These are phyloP conservation scores for Mobula hypostoma DNA, from an alignment of 2,113 vertebrate genomes.

Conservation along the genomic window DNA sequence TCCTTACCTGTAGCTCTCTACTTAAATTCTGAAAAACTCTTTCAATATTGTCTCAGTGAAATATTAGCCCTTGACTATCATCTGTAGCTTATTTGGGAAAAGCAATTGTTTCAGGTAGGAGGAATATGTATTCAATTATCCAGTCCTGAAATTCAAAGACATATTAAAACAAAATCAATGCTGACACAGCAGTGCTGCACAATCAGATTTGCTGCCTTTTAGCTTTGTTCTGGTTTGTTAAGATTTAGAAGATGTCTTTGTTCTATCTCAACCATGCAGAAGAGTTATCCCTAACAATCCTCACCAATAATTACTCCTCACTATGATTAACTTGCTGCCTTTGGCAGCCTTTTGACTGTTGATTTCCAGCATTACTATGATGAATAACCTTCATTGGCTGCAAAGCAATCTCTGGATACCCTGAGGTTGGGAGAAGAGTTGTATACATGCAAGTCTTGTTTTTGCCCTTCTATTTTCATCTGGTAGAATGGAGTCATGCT, in stretches of 20 bases:
- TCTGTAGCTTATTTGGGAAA: too few species aligned
- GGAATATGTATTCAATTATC: not conserved
- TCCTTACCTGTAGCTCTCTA: not conserved
- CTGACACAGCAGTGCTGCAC: not conserved
- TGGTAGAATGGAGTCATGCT: not conserved
- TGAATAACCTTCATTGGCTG: too few species aligned
- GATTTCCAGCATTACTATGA: too few species aligned
- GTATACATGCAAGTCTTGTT: not conserved
- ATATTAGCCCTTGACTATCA: not conserved
- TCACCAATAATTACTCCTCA: too few species aligned
- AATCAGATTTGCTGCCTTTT: not conserved
- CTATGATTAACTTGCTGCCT: too few species aligned
- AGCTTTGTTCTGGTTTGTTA: not conserved
- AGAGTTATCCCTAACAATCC: too few species aligned
- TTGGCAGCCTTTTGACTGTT: too few species aligned
- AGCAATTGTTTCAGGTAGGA: too few species aligned
- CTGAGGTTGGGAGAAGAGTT: too few species aligned
- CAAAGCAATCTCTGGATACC: too few species aligned
- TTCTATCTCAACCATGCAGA: not conserved
- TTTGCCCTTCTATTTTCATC: not conserved
- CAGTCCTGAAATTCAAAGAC: too few species aligned
- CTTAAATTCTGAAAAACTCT: not conserved
- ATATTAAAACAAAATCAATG: not conserved
- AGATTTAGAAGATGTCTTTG: not conserved
- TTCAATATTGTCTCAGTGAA: not conserved